These are phyloP conservation scores for Cololabis saira DNA, from an alignment of 2,113 vertebrate genomes.

Conservation along the genomic window DNA sequence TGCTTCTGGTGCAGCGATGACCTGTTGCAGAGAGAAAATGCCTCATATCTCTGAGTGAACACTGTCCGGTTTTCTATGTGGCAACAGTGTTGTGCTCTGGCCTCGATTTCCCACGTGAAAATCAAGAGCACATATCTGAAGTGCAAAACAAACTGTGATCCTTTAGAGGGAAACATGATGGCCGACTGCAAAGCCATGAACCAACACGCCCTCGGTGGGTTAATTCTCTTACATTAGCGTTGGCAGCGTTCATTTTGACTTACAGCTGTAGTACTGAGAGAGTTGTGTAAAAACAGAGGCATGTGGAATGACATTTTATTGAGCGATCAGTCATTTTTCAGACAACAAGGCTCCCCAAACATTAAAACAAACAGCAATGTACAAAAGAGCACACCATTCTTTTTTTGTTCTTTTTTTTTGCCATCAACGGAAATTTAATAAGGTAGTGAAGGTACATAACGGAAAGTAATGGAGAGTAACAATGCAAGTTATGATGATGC, in stretches of 20 bases:
- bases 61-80: background rate
- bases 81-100: slow-evolving; percentile 1
- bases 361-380: slow-evolving; percentile 80
- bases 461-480: slow-evolving; percentile 75
- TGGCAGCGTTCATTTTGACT: too few species aligned
- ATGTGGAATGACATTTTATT: slow-evolving; percentile 85
- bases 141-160: background rate
- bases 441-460: slow-evolving; percentile 83
- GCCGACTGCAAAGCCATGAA: too few species aligned
- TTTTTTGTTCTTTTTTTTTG: slow-evolving; percentile 63
- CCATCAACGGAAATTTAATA: slow-evolving; percentile 84
- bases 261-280: slow-evolving; percentile 32
- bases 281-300: slow-evolving; percentile 61
- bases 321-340: slow-evolving; percentile 84
- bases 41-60: slow-evolving; percentile 11
- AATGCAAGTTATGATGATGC: slow-evolving; percentile 72
- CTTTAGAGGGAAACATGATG: background rate
- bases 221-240: too few species aligned
- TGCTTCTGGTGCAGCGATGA: slow-evolving; percentile 7
- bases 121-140: slow-evolving; percentile 18
- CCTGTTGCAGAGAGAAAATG: slow-evolving; percentile 8
- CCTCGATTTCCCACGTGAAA: slow-evolving; percentile 23
- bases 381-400: slow-evolving; percentile 81
- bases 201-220: too few species aligned
- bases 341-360: slow-evolving; percentile 82